Conservation (phyloP, 2,113 vertebrate species). For the Halcyon senegalensis region DNA sequence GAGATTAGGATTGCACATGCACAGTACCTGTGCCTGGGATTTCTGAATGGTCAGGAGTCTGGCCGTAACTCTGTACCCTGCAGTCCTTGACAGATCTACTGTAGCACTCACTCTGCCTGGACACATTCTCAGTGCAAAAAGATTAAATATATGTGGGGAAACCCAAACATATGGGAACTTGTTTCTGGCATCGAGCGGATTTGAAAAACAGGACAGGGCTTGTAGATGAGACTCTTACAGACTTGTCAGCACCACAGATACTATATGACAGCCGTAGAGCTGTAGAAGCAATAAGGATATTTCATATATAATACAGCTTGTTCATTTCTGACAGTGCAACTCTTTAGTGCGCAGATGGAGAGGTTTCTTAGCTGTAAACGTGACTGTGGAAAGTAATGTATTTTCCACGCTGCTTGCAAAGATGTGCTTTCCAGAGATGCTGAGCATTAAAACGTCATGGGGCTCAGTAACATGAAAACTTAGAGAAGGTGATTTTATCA, state of each 20-base stretch:
- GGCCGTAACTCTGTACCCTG: not conserved
- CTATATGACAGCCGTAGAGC: accelerated
- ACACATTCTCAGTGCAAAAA: not conserved
- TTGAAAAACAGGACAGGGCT: not conserved
- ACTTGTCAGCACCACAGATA: not conserved
- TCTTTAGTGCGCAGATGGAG: not conserved
- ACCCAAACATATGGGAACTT: not conserved
- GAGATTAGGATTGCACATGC: not conserved
- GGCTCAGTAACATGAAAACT: not conserved
- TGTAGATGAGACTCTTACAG: not conserved
- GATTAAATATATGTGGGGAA: not conserved
- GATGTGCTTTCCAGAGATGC: not conserved
- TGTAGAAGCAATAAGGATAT: not conserved
- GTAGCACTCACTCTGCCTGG: not conserved
- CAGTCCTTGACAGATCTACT: not conserved
- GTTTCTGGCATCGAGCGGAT: not conserved
- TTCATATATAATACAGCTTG: not conserved
- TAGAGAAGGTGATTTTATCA: not conserved
- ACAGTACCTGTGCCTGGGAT: not conserved
- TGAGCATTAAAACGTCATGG: not conserved
- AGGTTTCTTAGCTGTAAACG: not conserved
- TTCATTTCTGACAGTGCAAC: not conserved
- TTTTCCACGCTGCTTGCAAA: not conserved
- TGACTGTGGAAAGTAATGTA: not conserved
- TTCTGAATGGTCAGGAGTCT: not conserved